A percentile compares a stretch with the other conserved stretches of the same genome.
phyloP scores from a whole-genome alignment of 2,113 vertebrate genomes.

The Alouatta palliata region DNA sequence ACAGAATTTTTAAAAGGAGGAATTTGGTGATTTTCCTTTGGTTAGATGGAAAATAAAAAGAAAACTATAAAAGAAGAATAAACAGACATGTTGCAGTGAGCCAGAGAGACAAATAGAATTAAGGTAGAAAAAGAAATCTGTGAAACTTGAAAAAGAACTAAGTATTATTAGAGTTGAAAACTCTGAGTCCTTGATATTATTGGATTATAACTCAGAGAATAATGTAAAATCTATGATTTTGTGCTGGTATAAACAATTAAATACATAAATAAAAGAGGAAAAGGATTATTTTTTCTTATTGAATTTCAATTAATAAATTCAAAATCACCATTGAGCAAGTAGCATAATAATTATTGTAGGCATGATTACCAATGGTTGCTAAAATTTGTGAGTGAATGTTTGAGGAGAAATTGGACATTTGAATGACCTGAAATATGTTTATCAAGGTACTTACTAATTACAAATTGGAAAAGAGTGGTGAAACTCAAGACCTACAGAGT shows the following conservation, averaged over 20 bases:
- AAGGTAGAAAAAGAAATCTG: background rate
- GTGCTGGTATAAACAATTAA: background rate
- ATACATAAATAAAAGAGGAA: background rate
- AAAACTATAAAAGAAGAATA: background rate
- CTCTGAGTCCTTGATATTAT: background rate
- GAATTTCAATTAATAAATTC: background rate
- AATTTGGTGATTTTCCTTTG: background rate
- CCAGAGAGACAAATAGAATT: background rate
- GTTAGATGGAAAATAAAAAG: background rate
- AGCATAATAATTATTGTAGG: background rate
- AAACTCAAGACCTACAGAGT: background rate
- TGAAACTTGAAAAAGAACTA: background rate
- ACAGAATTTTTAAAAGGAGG: background rate
- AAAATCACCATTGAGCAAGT: background rate
- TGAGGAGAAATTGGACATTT: background rate
- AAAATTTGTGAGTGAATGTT: background rate
- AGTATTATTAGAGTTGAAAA: background rate
- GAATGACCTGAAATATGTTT: background rate
- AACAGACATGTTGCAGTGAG: background rate
- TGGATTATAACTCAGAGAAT: background rate
- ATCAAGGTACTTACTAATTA: background rate
- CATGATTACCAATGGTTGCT: background rate
- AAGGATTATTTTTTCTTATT: background rate
- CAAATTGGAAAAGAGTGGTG: background rate
- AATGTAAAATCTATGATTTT: background rate